These are phyloP conservation scores for Lordiphosa stackelbergi DNA, from an alignment of 1,140 invertebrate genomes.

Conservation along the genomic window DNA sequence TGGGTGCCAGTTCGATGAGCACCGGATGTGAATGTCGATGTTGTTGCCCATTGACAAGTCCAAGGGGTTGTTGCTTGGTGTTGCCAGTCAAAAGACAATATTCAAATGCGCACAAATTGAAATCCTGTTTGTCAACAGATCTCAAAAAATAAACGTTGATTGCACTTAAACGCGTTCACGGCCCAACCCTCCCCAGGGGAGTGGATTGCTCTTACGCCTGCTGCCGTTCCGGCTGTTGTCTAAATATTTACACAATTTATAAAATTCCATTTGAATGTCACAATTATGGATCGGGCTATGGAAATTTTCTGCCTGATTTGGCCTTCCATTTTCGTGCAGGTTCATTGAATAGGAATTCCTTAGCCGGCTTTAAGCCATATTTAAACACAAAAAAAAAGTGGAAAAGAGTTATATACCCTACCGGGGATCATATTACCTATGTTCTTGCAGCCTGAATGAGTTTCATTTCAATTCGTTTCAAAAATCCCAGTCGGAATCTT, in stretches of 20 bases:
- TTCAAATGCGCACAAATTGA: conserved; percentile 72
- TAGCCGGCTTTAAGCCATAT: conserved; percentile 35
- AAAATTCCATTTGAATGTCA: conserved; percentile 66
- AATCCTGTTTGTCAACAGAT: conserved; percentile 74
- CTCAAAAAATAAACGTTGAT: conserved; percentile 60
- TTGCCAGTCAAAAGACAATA: conserved; percentile 42
- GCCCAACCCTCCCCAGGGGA: conserved; percentile 40
- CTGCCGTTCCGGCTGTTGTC: conserved; percentile 34
- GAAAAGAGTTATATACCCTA: conserved; percentile 33
- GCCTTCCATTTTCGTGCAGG: conserved; percentile 5
- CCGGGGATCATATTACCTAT: conserved; percentile 57
- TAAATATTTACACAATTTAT: conserved; percentile 75
- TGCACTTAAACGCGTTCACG: conserved; percentile 44
- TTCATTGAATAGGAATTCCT: conserved; percentile 26
- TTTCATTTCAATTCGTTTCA: conserved; percentile 29
- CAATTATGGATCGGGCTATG: conserved; percentile 48
- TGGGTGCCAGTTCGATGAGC: conserved; percentile 41
- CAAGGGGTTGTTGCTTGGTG: conserved; percentile 37
- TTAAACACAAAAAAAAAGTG: conserved; percentile 10
- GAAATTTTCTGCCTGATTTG: conserved; percentile 21
- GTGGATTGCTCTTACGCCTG: conserved; percentile 30
- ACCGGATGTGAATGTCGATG: conserved; percentile 54
- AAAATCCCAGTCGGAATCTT: conserved; percentile 39
- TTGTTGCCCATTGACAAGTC: conserved; percentile 56
- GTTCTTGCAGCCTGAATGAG: conserved; percentile 69